Base-by-base conservation (phyloP, 1,140 invertebrate species). In the Plodia interpunctella region DNA sequence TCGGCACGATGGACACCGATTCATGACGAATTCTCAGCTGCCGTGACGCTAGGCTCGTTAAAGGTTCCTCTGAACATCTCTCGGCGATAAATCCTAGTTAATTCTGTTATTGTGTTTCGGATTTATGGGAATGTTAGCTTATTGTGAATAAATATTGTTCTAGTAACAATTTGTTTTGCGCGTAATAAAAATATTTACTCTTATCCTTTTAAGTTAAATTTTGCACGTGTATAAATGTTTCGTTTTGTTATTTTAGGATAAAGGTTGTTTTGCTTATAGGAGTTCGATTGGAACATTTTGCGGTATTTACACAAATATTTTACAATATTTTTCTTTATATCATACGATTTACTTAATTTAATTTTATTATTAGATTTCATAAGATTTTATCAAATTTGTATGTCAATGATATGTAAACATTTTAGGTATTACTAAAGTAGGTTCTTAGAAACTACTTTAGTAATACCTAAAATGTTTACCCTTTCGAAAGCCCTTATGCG, bases 71-170 rank as follows among this genome's bases (percentile, higher is more conserved):
- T 62, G 73, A 74, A 78, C 63, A 70, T 73, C 74, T 72, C 65
- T 63, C 70, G 65, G 70, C 76, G 68, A 80, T 83, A 87, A 87
- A 83, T 84, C 74, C 75, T 70, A 70, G 78, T 78, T 86, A 82
- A 84, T 84, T 81, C 74, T 74, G 71, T 76, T 76, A 85, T 78
- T 78, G 72, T 79, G 60, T 67, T 62, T 66, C 44, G 61, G 62
- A 74, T 72, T 70, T 70, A 67, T 66, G 60, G 50, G 62, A 61
- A 65, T 63, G 59, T 60, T 66, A 54, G 60, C 59, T 65, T 65
- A 68, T 66, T 59, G 25, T 49, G 57, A 62, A 60, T 59, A 55
- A 49, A 57, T 63, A 60, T 60, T 44, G 54, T 38, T 55, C 38
- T 63, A 54, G 55, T 56, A 60, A n/a, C n/a, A n/a, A 53, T 25